Conservation (phyloP, 2,797 vertebrate species). For the Melanogrammus aeglefinus region DNA sequence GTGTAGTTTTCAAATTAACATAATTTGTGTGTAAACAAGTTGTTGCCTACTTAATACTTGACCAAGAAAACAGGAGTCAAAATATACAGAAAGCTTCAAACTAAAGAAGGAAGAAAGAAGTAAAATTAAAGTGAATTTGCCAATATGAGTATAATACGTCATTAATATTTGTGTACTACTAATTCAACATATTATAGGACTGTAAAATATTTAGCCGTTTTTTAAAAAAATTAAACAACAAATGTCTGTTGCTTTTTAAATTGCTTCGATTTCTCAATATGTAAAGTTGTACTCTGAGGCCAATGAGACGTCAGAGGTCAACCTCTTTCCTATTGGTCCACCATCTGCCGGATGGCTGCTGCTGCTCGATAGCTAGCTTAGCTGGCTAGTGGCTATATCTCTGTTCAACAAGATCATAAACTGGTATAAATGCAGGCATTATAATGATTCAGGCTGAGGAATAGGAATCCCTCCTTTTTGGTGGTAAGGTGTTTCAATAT, state of each 20-base stretch:
- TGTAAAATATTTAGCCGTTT: background rate
- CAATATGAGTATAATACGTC: background rate
- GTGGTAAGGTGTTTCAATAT: conserved; percentile 47
- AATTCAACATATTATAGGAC: background rate
- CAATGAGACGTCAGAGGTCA: background rate
- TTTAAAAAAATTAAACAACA: background rate
- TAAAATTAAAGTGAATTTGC: background rate
- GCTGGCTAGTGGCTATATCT: background rate
- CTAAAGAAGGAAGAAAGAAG: background rate
- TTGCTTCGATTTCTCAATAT: background rate
- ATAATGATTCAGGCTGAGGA: conserved; percentile 30
- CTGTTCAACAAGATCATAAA: background rate
- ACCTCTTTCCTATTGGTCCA: background rate
- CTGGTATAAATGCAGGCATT: background rate
- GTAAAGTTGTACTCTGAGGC: background rate
- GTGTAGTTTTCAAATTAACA: background rate
- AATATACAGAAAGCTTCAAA: background rate
- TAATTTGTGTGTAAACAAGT: background rate
- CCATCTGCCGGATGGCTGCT: background rate
- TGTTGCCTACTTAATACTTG: background rate
- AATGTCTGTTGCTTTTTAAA: background rate
- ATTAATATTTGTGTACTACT: background rate
- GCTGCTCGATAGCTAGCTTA: background rate
- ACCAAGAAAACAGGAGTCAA: background rate
- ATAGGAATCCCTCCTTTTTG: background rate